phyloP scores from a whole-genome alignment of 2,888 invertebrate species.

The Plutella xylostella region DNA sequence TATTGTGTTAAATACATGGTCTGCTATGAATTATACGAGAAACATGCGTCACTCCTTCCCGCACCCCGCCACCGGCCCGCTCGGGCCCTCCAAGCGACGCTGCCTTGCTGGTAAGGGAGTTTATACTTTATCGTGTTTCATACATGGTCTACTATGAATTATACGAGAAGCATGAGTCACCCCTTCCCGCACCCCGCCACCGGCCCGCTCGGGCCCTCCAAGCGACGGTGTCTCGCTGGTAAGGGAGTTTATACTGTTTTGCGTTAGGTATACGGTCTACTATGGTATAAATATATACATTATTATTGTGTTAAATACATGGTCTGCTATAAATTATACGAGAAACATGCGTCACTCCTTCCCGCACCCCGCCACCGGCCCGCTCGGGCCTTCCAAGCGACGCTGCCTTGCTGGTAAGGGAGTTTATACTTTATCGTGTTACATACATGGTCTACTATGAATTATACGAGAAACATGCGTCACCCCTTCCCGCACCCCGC shows the following conservation, averaged over 20 bases:
- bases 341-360: conserved; percentile 95
- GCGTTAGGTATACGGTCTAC: no score
- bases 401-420: conserved; percentile 39
- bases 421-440: no score
- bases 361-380: conserved; percentile 95
- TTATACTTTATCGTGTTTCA: no score
- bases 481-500: conserved; percentile 96
- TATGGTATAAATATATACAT: no score
- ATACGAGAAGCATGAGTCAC: conserved; percentile 93
- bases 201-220: conserved; percentile 93
- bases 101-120: conserved; percentile 4
- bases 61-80: conserved; percentile 93
- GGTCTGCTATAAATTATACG: no score
- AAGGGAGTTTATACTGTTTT: no score
- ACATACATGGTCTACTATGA: no score
- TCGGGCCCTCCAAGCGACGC: conserved; percentile 92
- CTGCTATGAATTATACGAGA: no score
- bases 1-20: no score
- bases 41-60: conserved; percentile 95
- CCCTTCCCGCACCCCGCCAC: conserved; percentile 96
- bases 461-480: no score
- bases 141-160: no score
- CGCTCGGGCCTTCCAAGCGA: conserved; percentile 92
- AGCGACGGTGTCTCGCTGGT: conserved; percentile 67
- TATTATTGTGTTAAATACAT: no score